Percentiles rank a stretch among this genome's conserved stretches.
Evolutionary conservation across 2,113 vertebrate species (phyloP).

Genomic region (Turnix velox): DNA sequence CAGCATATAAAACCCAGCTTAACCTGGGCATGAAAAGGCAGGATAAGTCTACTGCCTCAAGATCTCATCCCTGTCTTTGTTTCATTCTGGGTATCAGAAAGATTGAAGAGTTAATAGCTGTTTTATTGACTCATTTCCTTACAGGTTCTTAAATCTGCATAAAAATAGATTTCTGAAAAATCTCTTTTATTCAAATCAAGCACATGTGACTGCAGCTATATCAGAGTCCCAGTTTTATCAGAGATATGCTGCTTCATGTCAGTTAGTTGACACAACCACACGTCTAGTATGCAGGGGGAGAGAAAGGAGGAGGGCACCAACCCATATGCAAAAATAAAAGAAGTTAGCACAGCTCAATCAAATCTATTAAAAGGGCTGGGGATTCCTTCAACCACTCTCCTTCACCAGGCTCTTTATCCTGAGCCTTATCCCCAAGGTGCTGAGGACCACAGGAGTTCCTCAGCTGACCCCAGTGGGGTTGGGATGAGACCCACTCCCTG

Average conservation of each 20-base stretch:
- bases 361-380: neutral
- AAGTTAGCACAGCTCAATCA: slow-evolving; percentile 4
- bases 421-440: neutral
- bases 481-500: neutral
- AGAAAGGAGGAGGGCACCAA: neutral
- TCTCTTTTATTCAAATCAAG: slow-evolving; percentile 44
- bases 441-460: neutral
- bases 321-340: neutral
- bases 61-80: slow-evolving; percentile 9
- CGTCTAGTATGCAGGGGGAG: neutral
- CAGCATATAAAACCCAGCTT: neutral
- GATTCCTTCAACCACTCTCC: neutral
- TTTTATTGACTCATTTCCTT: slow-evolving; percentile 52
- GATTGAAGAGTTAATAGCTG: slow-evolving; percentile 58
- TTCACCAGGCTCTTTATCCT: neutral
- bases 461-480: neutral
- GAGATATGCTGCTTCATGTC: slow-evolving; percentile 31
- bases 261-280: slow-evolving; percentile 41
- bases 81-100: slow-evolving; percentile 11
- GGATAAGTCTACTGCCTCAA: neutral
- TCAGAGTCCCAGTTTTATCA: slow-evolving; percentile 60
- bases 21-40: neutral
- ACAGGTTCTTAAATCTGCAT: slow-evolving; percentile 44
- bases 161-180: slow-evolving; percentile 36
- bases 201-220: slow-evolving; percentile 39